phyloP scores from a whole-genome alignment of 2,113 vertebrate species.

The Nycticebus coucang region DNA sequence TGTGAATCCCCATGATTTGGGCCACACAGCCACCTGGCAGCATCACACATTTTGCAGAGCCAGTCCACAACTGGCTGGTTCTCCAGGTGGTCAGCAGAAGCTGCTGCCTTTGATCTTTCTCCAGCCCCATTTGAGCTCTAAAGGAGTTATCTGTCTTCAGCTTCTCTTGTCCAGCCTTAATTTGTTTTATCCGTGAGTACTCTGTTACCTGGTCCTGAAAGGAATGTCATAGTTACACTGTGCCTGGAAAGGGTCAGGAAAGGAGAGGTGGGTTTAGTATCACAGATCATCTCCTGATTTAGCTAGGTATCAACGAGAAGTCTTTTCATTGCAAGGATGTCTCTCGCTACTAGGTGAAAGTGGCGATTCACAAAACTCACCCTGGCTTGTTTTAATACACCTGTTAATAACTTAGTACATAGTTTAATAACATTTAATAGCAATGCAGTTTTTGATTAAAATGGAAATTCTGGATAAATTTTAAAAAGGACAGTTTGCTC shows the following conservation, averaged over 20 bases:
- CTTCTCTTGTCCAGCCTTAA: not conserved
- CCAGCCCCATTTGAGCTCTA: not conserved
- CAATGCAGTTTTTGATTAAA: not conserved
- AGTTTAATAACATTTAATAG: not conserved
- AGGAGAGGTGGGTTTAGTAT: not conserved
- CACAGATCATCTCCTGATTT: not conserved
- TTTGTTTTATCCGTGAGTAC: not conserved
- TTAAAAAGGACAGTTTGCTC: not conserved
- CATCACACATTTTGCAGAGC: not conserved
- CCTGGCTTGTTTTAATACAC: not conserved
- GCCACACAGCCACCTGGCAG: rapidly evolving
- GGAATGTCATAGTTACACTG: not conserved
- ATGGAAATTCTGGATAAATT: not conserved
- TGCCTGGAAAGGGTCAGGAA: not conserved
- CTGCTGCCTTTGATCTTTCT: not conserved
- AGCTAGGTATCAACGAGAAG: not conserved
- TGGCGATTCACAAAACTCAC: not conserved
- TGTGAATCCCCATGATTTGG: not conserved
- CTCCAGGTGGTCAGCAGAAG: not conserved
- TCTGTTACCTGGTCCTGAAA: conserved; percentile 41
- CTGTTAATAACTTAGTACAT: not conserved
- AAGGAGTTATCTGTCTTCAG: not conserved
- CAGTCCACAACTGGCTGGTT: not conserved
- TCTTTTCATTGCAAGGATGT: not conserved
- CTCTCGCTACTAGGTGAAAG: not conserved